Conservation (phyloP, 1,140 invertebrate species). For the Pseudomyrmex cubaensis region DNA sequence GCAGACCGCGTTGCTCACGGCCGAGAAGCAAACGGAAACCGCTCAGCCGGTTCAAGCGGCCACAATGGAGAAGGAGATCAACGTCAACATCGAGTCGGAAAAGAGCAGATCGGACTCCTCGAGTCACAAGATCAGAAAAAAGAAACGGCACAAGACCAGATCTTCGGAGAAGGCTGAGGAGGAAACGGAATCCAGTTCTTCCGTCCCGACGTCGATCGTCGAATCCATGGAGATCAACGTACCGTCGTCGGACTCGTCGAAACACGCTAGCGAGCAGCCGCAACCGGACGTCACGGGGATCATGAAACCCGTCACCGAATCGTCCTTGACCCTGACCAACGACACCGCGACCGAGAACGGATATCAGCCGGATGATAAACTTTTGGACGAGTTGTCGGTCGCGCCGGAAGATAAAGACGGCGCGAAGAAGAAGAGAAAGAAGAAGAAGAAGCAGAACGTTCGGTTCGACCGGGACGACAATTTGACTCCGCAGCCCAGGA, state of each 20-base stretch:
- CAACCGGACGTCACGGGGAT: conserved; percentile 85
- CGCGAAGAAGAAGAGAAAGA: conserved; percentile 83
- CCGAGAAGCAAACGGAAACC: conserved; percentile 72
- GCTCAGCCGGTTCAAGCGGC: background rate
- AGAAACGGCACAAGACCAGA: conserved; percentile 40
- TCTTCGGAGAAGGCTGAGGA: conserved; percentile 65
- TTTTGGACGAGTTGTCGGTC: conserved; percentile 85
- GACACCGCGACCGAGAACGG: conserved; percentile 81
- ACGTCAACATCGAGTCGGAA: conserved; percentile 33
- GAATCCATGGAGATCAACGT: conserved; percentile 88
- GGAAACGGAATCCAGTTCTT: conserved; percentile 77
- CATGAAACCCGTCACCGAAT: conserved; percentile 81
- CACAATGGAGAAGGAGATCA: conserved; percentile 19
- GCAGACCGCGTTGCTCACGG: conserved; percentile 73
- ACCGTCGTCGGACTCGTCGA: conserved; percentile 81
- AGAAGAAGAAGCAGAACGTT: conserved; percentile 86
- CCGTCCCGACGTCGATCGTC: conserved; percentile 86
- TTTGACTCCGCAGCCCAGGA: conserved; percentile 74
- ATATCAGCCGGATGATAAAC: conserved; percentile 87
- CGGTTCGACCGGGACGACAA: conserved; percentile 78
- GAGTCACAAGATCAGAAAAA: conserved; percentile 44
- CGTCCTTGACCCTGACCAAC: conserved; percentile 82
- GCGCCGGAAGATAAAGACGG: conserved; percentile 75
- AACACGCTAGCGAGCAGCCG: conserved; percentile 83
- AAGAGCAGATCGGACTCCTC: conserved; percentile 50